phyloP scores from a whole-genome alignment of 2,797 vertebrate species.

The Pangasius macronema region DNA sequence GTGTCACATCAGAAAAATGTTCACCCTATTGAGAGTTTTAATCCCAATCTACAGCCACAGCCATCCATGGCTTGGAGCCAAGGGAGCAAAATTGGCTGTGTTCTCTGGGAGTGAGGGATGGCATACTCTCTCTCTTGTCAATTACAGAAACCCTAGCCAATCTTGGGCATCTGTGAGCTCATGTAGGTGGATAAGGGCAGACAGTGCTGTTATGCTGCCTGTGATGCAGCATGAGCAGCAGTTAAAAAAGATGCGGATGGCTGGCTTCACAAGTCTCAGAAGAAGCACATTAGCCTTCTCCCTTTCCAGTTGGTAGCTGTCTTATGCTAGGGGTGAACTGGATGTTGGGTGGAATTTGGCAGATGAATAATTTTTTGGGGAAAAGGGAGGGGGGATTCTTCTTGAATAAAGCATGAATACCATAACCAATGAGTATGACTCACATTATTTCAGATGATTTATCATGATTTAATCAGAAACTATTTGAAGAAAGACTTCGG shows the following conservation, averaged over 20 bases:
- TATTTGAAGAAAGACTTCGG: not conserved
- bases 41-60: not conserved
- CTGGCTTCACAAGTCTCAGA: not conserved
- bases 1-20: not conserved
- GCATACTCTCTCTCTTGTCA: not conserved
- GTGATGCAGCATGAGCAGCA: conserved; percentile 12
- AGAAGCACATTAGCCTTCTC: not conserved
- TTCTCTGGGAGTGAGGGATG: not conserved
- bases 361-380: not conserved
- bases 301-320: not conserved
- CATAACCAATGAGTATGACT: not conserved
- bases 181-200: not conserved
- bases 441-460: not conserved
- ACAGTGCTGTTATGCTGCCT: not conserved
- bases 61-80: not conserved
- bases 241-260: not conserved
- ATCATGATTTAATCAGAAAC: not conserved
- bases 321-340: not conserved
- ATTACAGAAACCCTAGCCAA: not conserved
- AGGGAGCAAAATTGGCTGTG: too few relatives aligned
- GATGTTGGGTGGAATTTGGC: not conserved
- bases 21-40: not conserved
- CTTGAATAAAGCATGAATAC: not conserved
- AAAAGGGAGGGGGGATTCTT: not conserved
- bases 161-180: not conserved